Percentiles rank a stretch among this genome's conserved stretches.
These are phyloP conservation scores for Aleiodes testaceus DNA, from an alignment of 2,888 invertebrate genomes.

Conservation along the genomic window DNA sequence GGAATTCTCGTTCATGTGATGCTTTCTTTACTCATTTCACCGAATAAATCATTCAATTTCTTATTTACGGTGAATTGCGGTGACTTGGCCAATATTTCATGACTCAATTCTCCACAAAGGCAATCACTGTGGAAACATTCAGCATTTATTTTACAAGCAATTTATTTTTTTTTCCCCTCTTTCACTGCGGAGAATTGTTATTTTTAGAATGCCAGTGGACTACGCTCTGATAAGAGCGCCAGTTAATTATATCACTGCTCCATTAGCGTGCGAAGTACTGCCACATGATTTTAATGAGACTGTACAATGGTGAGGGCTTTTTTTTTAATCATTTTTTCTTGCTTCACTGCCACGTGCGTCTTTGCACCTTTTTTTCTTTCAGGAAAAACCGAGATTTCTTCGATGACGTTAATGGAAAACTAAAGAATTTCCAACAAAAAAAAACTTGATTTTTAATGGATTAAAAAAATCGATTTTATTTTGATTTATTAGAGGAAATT, in stretches of 20 bases:
- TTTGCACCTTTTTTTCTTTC: too few relatives aligned
- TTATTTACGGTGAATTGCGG: not conserved
- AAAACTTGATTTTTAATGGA: not conserved
- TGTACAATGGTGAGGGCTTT: too few relatives aligned
- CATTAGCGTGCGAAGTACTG: slow-evolving; percentile 59
- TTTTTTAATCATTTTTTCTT: too few relatives aligned
- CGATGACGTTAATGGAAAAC: too few relatives aligned
- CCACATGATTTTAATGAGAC: slow-evolving; percentile 57
- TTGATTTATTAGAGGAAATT: too few relatives aligned
- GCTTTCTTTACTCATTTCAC: not conserved
- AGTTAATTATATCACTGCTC: slow-evolving; percentile 62
- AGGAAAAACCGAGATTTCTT: too few relatives aligned
- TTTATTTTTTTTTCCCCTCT: not conserved
- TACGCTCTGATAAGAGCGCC: slow-evolving; percentile 12
- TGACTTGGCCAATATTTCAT: not conserved
- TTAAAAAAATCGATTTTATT: too few relatives aligned
- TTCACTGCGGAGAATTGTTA: not conserved
- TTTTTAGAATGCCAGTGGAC: slow-evolving; percentile 9
- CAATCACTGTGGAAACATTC: slow-evolving; percentile 1
- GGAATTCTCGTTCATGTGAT: not conserved
- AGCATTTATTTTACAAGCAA: not conserved
- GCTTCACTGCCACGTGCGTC: too few relatives aligned
- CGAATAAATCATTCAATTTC: slow-evolving; percentile 3
- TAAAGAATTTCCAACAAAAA: not conserved
- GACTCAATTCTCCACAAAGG: slow-evolving; percentile 3